phyloP scores from a whole-genome alignment of 2,888 invertebrate genomes.

The Notodonta dromedarius region DNA sequence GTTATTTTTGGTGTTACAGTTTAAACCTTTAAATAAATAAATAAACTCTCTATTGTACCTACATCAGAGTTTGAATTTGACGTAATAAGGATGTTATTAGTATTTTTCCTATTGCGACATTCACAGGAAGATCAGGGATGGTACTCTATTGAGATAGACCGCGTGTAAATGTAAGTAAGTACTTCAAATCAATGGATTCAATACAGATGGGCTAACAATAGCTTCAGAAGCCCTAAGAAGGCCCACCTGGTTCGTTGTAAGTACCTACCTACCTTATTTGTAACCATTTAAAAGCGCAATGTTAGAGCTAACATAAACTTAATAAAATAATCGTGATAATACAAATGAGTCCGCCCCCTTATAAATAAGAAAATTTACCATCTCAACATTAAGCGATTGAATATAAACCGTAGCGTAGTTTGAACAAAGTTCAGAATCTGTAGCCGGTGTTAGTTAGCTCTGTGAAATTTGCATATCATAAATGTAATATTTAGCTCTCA shows the following conservation, averaged over 20 bases:
- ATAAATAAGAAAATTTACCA: slow-evolving; percentile 56
- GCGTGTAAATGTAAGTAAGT: too few relatives aligned
- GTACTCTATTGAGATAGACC: too few relatives aligned
- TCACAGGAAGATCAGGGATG: too few relatives aligned
- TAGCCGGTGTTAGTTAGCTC: slow-evolving; percentile 45
- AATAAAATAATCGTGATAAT: slow-evolving; percentile 58
- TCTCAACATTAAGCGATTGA: slow-evolving; percentile 32
- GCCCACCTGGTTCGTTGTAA: neutral
- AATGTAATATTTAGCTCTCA: slow-evolving; percentile 83
- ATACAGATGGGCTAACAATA: too few relatives aligned
- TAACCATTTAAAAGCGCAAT: slow-evolving; percentile 26
- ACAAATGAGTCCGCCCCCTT: slow-evolving; percentile 56
- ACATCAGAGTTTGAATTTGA: too few relatives aligned
- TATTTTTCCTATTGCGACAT: too few relatives aligned
- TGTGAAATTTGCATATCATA: slow-evolving; percentile 81
- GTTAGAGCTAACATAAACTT: slow-evolving; percentile 34
- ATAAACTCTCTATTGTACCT: too few relatives aligned
- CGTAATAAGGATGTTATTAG: too few relatives aligned
- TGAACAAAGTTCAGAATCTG: slow-evolving; percentile 58
- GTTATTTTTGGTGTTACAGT: too few relatives aligned
- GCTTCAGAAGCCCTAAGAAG: too few relatives aligned
- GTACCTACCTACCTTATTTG: neutral
- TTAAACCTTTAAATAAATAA: too few relatives aligned
- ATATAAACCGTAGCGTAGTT: slow-evolving; percentile 45
- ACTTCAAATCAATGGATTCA: too few relatives aligned